These are phyloP conservation scores for Drosophila rhopaloa DNA, from an alignment of 1,140 invertebrate species.

Conservation along the genomic window DNA sequence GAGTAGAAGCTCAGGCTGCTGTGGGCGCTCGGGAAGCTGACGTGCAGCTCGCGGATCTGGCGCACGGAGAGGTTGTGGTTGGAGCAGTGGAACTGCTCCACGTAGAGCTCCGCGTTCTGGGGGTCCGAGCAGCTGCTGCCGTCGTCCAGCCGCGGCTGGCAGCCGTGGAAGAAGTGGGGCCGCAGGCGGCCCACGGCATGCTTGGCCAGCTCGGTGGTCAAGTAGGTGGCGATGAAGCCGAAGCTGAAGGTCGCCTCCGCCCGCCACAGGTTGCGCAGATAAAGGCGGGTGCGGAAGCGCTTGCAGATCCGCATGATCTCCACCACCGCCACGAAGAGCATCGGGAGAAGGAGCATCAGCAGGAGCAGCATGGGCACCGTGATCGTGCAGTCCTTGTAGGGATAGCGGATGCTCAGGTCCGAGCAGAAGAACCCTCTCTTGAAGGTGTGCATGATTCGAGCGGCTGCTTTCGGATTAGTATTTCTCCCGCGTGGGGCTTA, in stretches of 20 bases:
- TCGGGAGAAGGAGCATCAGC: conserved; percentile 73
- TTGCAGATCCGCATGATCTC: conserved; percentile 77
- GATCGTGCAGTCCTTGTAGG: conserved; percentile 76
- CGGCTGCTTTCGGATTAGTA: not conserved
- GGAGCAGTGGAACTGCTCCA: conserved; percentile 88
- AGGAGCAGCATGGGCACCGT: conserved; percentile 79
- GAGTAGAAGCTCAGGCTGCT: conserved; percentile 92
- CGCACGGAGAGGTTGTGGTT: conserved; percentile 86
- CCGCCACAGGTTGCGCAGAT: conserved; percentile 71
- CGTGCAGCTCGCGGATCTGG: conserved; percentile 89
- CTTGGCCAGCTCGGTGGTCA: conserved; percentile 78
- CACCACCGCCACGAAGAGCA: conserved; percentile 77
- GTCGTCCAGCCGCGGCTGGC: conserved; percentile 87
- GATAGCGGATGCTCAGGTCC: conserved; percentile 73
- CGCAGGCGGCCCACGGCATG: conserved; percentile 70
- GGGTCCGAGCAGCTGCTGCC: conserved; percentile 86
- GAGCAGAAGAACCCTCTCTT: conserved; percentile 79
- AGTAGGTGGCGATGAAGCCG: conserved; percentile 78
- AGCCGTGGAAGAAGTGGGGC: conserved; percentile 85
- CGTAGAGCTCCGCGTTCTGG: conserved; percentile 87
- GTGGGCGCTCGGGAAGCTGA: conserved; percentile 93
- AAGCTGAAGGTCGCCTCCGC: conserved; percentile 74
- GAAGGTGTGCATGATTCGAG: conserved; percentile 63
- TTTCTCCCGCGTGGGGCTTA: conserved; percentile 14
- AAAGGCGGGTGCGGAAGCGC: conserved; percentile 67